Conservation (phyloP, 2,113 vertebrate species). For the Phyllostomus hastatus region DNA sequence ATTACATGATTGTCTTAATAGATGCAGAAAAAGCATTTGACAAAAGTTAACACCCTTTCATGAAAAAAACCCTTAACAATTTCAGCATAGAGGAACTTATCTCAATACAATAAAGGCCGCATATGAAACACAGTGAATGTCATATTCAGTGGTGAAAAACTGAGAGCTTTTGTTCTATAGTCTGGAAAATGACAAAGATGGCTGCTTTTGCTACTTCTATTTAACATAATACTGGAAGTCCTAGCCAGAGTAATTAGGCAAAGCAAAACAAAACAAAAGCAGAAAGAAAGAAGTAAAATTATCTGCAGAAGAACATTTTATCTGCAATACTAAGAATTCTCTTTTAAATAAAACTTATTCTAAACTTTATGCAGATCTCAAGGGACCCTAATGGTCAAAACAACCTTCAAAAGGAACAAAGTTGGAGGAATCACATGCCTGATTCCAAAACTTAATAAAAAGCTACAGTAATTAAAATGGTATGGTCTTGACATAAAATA, state of each 20-base stretch:
- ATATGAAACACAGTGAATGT: background rate
- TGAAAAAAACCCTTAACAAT: background rate
- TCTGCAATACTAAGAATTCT: background rate
- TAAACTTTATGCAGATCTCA: background rate
- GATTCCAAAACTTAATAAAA: background rate
- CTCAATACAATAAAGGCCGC: background rate
- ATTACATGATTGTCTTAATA: background rate
- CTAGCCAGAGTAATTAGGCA: background rate
- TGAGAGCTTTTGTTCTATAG: background rate
- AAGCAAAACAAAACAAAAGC: background rate
- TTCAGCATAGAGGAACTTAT: background rate
- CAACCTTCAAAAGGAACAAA: background rate
- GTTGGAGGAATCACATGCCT: background rate
- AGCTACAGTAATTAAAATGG: background rate
- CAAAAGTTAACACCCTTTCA: background rate
- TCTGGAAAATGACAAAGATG: background rate
- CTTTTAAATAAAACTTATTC: background rate
- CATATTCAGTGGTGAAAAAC: background rate
- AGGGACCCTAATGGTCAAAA: background rate
- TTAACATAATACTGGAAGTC: background rate
- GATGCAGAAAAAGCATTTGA: background rate
- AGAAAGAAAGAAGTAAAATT: background rate
- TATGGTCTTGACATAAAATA: background rate
- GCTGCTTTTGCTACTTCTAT: background rate
- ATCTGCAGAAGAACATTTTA: background rate